phyloP scores from a whole-genome alignment of 2,888 invertebrate species.

The Leptinotarsa rubiginosa region DNA sequence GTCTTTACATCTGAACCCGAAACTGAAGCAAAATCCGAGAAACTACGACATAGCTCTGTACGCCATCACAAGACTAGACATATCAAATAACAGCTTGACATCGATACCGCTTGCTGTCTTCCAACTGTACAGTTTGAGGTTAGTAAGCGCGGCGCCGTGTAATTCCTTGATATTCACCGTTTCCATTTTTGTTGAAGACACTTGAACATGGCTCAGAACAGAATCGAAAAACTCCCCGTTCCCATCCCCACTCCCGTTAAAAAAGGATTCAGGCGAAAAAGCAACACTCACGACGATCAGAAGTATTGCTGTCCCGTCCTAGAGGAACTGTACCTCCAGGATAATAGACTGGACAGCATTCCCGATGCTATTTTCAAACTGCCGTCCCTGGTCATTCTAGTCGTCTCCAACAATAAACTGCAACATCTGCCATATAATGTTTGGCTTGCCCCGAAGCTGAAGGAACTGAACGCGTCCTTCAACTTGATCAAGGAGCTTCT shows the following conservation, averaged over 20 bases:
- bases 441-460: slow-evolving; percentile 88
- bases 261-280: slow-evolving; percentile 58
- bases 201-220: slow-evolving; percentile 90
- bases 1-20: slow-evolving; percentile 85
- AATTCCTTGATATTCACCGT: too few relatives aligned
- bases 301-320: slow-evolving; percentile 81
- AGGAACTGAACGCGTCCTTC: slow-evolving; percentile 89
- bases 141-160: neutral
- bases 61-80: slow-evolving; percentile 92
- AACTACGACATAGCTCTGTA: slow-evolving; percentile 80
- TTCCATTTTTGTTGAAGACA: slow-evolving; percentile 66
- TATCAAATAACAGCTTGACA: slow-evolving; percentile 89
- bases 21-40: slow-evolving; percentile 77
- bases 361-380: slow-evolving; percentile 86
- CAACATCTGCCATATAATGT: slow-evolving; percentile 83
- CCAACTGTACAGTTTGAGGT: slow-evolving; percentile 75
- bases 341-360: slow-evolving; percentile 86
- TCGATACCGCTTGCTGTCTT: slow-evolving; percentile 86
- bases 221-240: slow-evolving; percentile 80
- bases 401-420: slow-evolving; percentile 95
- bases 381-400: slow-evolving; percentile 82
- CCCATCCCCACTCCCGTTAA: slow-evolving; percentile 60
- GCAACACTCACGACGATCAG: slow-evolving; percentile 53
- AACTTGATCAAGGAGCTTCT: slow-evolving; percentile 87
- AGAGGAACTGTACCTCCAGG: slow-evolving; percentile 92